phyloP scores from a whole-genome alignment of 2,888 invertebrate genomes.

The Pseudeuparius sepicola region DNA sequence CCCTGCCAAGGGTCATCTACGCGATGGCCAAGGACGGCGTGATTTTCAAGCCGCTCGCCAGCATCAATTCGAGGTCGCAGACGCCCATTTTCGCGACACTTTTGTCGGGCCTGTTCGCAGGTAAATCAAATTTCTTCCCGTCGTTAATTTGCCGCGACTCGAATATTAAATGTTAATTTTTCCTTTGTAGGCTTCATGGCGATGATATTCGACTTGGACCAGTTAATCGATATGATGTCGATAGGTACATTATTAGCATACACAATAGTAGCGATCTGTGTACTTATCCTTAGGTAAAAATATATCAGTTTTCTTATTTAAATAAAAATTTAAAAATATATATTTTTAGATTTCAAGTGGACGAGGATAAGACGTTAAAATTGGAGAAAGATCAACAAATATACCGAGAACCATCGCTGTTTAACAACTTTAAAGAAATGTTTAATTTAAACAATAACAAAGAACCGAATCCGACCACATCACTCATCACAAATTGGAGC shows the following conservation, averaged over 20 bases:
- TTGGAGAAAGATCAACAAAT: conserved; percentile 23
- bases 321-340: background rate
- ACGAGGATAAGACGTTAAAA: conserved; percentile 22
- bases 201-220: conserved; percentile 77
- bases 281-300: conserved; percentile 70
- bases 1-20: conserved; percentile 77
- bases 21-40: conserved; percentile 87
- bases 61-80: conserved; percentile 60
- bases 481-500: conserved; percentile 53
- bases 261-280: conserved; percentile 84
- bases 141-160: no score
- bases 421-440: conserved; percentile 40
- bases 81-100: conserved; percentile 73
- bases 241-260: conserved; percentile 86
- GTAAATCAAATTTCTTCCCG: conserved; percentile 37
- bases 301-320: background rate
- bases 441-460: conserved; percentile 65
- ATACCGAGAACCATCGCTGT: conserved; percentile 21
- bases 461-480: conserved; percentile 54
- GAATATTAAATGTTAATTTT: conserved; percentile 1
- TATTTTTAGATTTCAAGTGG: conserved; percentile 27
- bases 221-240: conserved; percentile 94
- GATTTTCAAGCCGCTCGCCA: conserved; percentile 62
- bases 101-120: conserved; percentile 64
- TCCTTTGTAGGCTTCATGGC: conserved; percentile 64